phyloP scores from a whole-genome alignment of 2,797 vertebrate species.

The Xiphophorus birchmanni region DNA sequence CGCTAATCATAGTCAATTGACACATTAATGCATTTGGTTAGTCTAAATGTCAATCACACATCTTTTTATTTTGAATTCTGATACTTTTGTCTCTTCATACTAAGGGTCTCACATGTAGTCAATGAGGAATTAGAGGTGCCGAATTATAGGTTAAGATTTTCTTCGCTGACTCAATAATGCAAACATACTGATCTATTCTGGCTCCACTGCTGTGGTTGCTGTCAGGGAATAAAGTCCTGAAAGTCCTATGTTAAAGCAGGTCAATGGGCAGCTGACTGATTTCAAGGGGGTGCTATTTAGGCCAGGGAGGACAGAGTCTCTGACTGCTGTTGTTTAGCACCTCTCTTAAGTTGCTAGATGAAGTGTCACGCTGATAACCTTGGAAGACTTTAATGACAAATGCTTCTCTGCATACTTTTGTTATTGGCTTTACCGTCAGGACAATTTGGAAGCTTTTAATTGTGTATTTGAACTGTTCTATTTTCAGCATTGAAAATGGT shows the following conservation, averaged over 20 bases:
- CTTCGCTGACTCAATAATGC: constrained; percentile 62
- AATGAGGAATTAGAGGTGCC: constrained; percentile 57
- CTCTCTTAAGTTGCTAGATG: constrained; percentile 42
- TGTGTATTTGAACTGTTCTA: neutral
- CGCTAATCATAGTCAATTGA: neutral
- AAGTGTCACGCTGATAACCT: constrained; percentile 35
- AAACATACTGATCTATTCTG: constrained; percentile 72
- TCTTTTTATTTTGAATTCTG: neutral
- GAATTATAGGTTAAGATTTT: constrained; percentile 60
- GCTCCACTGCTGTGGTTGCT: constrained; percentile 71
- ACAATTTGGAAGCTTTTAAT: neutral
- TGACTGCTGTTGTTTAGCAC: constrained; percentile 47
- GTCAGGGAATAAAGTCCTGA: constrained; percentile 68
- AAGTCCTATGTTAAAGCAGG: constrained; percentile 78
- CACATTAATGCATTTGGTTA: neutral
- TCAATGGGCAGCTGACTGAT: constrained; percentile 65
- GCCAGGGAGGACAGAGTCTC: constrained; percentile 49
- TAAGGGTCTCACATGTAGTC: neutral
- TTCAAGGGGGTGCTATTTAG: constrained; percentile 71
- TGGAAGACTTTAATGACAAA: neutral
- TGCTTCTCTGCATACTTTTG: neutral
- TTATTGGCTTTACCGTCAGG: neutral
- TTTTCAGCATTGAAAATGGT: neutral
- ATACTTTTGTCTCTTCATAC: neutral
- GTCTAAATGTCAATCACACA: neutral